Evolutionary conservation across 2,797 vertebrate species (phyloP).

Genomic region (Intellagama lesueurii): DNA sequence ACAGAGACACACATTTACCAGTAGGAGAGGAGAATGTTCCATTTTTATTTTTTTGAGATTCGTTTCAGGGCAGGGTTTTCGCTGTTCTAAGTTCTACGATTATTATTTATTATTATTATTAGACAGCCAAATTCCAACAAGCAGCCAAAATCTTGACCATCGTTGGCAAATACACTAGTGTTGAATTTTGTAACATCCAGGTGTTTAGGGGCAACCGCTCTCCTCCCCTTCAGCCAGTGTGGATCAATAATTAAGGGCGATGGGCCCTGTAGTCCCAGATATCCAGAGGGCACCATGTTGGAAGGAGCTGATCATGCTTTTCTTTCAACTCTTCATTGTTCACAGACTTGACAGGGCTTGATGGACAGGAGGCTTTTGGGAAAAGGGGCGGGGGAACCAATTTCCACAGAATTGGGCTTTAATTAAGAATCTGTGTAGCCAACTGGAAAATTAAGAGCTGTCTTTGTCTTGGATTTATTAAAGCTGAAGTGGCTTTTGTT

Average conservation of each 20-base stretch:
- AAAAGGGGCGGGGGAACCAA: constrained; percentile 40
- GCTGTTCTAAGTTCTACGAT: too few species aligned
- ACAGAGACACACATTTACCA: too few species aligned
- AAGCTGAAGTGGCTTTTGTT: constrained; percentile 52
- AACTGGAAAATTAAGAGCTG: constrained; percentile 78
- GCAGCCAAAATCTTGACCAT: not conserved
- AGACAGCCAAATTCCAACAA: not conserved
- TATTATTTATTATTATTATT: too few species aligned
- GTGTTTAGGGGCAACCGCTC: not conserved
- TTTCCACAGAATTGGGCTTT: constrained; percentile 69
- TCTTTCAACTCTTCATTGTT: constrained; percentile 33
- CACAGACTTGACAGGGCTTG: constrained; percentile 6
- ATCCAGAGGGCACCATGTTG: not conserved
- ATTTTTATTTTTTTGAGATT: too few species aligned
- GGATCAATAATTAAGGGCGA: not conserved
- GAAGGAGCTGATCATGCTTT: constrained; percentile 26
- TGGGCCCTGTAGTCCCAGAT: not conserved
- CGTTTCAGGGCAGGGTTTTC: too few species aligned
- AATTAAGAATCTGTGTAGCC: constrained; percentile 74
- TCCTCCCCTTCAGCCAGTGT: not conserved
- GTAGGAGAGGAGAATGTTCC: too few species aligned
- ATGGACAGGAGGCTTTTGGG: constrained; percentile 56
- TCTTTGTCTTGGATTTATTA: constrained; percentile 60
- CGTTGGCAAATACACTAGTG: constrained; percentile 19
- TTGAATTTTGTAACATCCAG: not conserved